Evolutionary conservation across 2,797 vertebrate genomes (phyloP), one percentile per base, ranked within the genome.

Genomic region (Carduelis carduelis): DNA sequence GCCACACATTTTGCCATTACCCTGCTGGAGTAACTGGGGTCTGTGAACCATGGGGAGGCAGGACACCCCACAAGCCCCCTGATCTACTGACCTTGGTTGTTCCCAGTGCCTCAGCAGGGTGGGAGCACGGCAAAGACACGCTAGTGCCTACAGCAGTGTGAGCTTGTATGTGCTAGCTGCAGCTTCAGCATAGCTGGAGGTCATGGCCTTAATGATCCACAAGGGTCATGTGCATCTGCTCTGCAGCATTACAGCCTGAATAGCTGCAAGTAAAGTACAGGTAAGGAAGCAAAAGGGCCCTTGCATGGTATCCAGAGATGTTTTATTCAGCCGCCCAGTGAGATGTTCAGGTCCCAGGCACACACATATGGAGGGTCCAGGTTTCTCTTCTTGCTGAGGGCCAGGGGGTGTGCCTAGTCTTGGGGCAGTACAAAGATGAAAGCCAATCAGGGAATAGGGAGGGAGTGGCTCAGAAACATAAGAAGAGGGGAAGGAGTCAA

Each of bases 1-100:
- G n/a, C n/a, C 35, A 10, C 27, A 21, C 2, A 1, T 89, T 82
- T 93, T 92, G 43, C 46, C 35, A 14, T 55, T 64, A 12, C 9
- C 27, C 20, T 78, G 27, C 30, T 50, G 37, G 13, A 46, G 22
- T 83, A 53, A 56, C 16, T 41, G 35, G 8, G 3, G 3, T 24
- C 26, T 37, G 21, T 57, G 88, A 53, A 20, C 13, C 11, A 2
- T 28, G 34, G n/a, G 46, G 14, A 72, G 20, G 18, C 1, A 9
- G 28, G 47, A 59, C 20, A 34, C 3, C 6, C n/a, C 9, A 3
- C 0, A 3, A 22, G 19, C 44, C 7, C 14, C 12, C 17, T 8
- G 5, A 3, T 77, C 28, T 7, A 2, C 77, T 86, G 50, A 15
- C 17, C 22, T n/a, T 2, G 1, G 4, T 11, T 64, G 34, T 60